Percentiles rank a stretch among this genome's conserved stretches.
phyloP scores from a whole-genome alignment of 2,113 vertebrate genomes.

The Pavo muticus region DNA sequence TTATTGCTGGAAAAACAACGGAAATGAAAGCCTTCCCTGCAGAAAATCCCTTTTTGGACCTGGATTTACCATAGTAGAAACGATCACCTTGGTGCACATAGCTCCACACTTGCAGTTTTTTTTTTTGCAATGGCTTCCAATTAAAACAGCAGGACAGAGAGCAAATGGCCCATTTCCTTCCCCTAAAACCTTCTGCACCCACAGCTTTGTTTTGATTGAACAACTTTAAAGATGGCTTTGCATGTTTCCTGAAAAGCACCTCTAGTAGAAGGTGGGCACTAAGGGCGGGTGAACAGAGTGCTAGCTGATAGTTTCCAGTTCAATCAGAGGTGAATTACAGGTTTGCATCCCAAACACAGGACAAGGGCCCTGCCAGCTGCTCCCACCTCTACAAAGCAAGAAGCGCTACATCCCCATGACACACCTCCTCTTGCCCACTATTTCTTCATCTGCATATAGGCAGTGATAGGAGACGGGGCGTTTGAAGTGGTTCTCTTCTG shows the following conservation, averaged over 20 bases:
- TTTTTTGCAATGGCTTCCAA: background rate
- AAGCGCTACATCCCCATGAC: background rate
- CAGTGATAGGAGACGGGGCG: background rate
- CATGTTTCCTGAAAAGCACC: background rate
- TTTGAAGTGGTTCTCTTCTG: slow-evolving; percentile 5
- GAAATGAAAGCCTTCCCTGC: background rate
- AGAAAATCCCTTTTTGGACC: background rate
- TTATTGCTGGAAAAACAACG: background rate
- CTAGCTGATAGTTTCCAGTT: background rate
- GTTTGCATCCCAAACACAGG: background rate
- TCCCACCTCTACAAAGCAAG: background rate
- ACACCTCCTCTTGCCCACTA: background rate
- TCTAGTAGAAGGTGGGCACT: background rate
- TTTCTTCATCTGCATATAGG: background rate
- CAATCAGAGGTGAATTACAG: background rate
- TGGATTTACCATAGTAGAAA: background rate
- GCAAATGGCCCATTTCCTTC: background rate
- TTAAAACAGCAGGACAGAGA: background rate
- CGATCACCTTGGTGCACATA: background rate
- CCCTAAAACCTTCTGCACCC: background rate
- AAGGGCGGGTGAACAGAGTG: background rate
- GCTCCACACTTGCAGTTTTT: background rate
- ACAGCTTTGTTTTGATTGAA: background rate
- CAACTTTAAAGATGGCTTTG: background rate
- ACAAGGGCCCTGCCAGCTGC: background rate